A percentile compares a stretch with the other conserved stretches of the same genome.
phyloP scores from a whole-genome alignment of 1,140 invertebrate species.

The Leptestheria dahalacensis region DNA sequence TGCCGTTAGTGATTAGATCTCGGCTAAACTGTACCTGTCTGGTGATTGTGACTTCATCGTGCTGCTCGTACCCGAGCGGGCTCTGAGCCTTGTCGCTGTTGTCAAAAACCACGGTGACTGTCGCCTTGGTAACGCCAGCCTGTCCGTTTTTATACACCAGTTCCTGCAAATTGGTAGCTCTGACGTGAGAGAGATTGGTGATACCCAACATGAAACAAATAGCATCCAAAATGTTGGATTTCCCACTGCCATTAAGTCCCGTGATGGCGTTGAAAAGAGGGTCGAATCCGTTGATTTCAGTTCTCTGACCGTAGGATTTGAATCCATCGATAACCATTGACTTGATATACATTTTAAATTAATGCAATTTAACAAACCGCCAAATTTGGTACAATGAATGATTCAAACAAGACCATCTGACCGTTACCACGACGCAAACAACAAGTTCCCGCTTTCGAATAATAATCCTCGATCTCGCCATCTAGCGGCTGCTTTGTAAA shows the following conservation, averaged over 20 bases:
- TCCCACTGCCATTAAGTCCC: slow-evolving; percentile 93
- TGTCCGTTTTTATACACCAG: slow-evolving; percentile 96
- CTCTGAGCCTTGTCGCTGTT: slow-evolving; percentile 68
- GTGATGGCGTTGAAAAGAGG: slow-evolving; percentile 95
- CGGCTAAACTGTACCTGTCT: slow-evolving; percentile 47
- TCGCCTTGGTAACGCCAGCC: slow-evolving; percentile 88
- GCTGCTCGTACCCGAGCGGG: slow-evolving; percentile 83
- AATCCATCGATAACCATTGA: slow-evolving; percentile 91
- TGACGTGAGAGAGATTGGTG: slow-evolving; percentile 79
- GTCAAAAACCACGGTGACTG: slow-evolving; percentile 91
- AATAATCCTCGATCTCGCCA: neutral
- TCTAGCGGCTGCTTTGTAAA: neutral
- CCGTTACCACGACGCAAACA: no score
- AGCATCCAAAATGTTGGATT: slow-evolving; percentile 95
- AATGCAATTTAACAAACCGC: no score
- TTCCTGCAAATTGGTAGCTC: slow-evolving; percentile 78
- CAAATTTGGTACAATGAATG: no score
- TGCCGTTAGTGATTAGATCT: neutral
- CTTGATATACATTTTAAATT: slow-evolving; percentile 75
- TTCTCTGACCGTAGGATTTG: slow-evolving; percentile 90
- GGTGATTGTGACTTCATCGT: slow-evolving; percentile 83
- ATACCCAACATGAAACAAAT: slow-evolving; percentile 97
- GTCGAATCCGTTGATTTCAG: slow-evolving; percentile 89
- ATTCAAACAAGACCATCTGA: no score
- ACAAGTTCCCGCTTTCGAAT: neutral